Conservation (phyloP, 1,140 invertebrate genomes). For the Micrasema minimum region DNA sequence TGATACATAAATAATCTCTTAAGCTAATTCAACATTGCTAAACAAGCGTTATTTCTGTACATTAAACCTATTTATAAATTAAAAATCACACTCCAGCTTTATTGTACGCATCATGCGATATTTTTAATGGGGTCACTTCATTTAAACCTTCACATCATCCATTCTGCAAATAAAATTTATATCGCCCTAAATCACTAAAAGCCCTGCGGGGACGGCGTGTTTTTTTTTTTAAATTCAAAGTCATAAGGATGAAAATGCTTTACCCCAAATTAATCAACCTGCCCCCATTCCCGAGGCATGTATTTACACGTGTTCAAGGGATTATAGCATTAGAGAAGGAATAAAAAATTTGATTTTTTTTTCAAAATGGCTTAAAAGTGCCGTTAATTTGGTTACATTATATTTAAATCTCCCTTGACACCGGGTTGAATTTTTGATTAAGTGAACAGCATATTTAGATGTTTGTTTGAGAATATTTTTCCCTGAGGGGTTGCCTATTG, state of each 20-base stretch:
- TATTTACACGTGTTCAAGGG: conserved; percentile 26
- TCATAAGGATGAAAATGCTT: background rate
- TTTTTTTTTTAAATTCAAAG: conserved; percentile 1
- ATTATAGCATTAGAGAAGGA: conserved; percentile 21
- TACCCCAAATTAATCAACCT: conserved; percentile 4
- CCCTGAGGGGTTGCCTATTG: no score
- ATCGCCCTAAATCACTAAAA: conserved; percentile 11
- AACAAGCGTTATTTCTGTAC: no score
- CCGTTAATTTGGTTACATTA: conserved; percentile 17
- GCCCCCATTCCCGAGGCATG: background rate
- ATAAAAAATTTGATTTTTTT: conserved; percentile 1
- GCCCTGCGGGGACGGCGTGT: background rate
- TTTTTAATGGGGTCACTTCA: conserved; percentile 5
- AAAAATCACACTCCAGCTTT: no score
- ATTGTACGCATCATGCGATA: no score
- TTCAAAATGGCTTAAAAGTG: conserved; percentile 1
- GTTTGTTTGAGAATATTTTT: no score
- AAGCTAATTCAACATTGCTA: no score
- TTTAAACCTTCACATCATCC: conserved; percentile 8
- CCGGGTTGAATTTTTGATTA: background rate
- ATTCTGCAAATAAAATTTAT: conserved; percentile 23
- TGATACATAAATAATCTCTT: no score
- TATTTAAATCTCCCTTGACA: conserved; percentile 6
- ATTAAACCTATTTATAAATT: no score
- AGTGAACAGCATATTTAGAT: background rate